Percentiles rank a stretch among this genome's conserved stretches.
Evolutionary conservation across 2,888 invertebrate genomes (phyloP).

Genomic region (Torymus texanus): DNA sequence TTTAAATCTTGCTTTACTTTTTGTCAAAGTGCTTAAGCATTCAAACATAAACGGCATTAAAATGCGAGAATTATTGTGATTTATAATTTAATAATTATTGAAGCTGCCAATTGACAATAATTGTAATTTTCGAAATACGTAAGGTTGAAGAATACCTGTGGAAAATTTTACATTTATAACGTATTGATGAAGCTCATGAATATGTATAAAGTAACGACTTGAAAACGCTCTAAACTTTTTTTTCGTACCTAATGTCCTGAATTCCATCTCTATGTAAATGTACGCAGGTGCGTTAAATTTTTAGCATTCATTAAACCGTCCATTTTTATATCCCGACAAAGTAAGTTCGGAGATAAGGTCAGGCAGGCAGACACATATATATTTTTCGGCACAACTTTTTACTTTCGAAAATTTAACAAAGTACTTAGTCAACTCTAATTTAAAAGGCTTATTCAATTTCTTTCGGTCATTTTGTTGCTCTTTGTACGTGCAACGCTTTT

Average conservation of each 20-base stretch:
- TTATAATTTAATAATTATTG: too few species aligned
- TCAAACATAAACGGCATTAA: too few species aligned
- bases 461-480: constrained; percentile 31
- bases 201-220: constrained; percentile 8
- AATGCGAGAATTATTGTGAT: too few species aligned
- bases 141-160: too few species aligned
- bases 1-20: too few species aligned
- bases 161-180: background rate
- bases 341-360: constrained; percentile 19
- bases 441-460: constrained; percentile 38
- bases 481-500: constrained; percentile 16
- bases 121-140: too few species aligned
- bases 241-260: constrained; percentile 10
- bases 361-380: background rate
- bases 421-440: constrained; percentile 48
- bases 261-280: constrained; percentile 46
- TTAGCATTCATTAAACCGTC: constrained; percentile 15
- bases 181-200: constrained; percentile 9
- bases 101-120: too few species aligned
- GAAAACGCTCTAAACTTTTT: constrained; percentile 12
- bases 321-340: constrained; percentile 14
- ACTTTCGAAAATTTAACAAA: constrained; percentile 44
- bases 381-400: constrained; percentile 42
- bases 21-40: too few species aligned
- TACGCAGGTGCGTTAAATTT: background rate